Evolutionary conservation across 2,113 vertebrate genomes (phyloP).

Genomic region (Nycticorax nycticorax): DNA sequence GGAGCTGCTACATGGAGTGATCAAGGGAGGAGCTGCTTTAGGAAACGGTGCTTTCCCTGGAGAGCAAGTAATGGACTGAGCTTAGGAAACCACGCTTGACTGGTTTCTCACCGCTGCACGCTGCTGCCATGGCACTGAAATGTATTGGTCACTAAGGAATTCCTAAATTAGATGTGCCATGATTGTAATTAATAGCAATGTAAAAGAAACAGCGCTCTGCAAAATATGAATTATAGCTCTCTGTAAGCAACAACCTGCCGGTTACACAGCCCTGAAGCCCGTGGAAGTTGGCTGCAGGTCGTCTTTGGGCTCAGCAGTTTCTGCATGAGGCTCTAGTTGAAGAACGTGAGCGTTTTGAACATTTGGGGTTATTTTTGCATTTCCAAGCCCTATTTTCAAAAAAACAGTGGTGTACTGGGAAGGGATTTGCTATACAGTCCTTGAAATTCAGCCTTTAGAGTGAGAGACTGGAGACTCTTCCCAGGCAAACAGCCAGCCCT

Average conservation of each 20-base stretch:
- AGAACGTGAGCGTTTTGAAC: background rate
- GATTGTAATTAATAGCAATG: background rate
- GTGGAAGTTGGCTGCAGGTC: background rate
- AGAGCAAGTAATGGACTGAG: background rate
- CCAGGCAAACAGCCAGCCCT: background rate
- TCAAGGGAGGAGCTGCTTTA: background rate
- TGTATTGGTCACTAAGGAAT: background rate
- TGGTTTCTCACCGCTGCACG: background rate
- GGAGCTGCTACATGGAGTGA: background rate
- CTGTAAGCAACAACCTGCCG: background rate
- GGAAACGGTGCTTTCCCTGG: background rate
- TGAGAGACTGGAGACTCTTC: background rate
- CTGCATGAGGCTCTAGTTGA: background rate
- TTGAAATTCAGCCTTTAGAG: background rate
- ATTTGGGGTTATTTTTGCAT: background rate
- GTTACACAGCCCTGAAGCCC: background rate
- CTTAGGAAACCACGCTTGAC: background rate
- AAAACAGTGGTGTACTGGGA: background rate
- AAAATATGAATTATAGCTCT: background rate
- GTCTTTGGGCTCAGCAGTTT: background rate
- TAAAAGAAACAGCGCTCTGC: background rate
- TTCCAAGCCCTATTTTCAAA: background rate
- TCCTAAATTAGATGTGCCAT: conserved; percentile 2
- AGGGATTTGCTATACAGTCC: background rate
- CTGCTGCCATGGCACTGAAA: background rate